These are phyloP conservation scores for Phymanthus crucifer DNA, from an alignment of 92 coral and sea anemone species.

Conservation along the genomic window DNA sequence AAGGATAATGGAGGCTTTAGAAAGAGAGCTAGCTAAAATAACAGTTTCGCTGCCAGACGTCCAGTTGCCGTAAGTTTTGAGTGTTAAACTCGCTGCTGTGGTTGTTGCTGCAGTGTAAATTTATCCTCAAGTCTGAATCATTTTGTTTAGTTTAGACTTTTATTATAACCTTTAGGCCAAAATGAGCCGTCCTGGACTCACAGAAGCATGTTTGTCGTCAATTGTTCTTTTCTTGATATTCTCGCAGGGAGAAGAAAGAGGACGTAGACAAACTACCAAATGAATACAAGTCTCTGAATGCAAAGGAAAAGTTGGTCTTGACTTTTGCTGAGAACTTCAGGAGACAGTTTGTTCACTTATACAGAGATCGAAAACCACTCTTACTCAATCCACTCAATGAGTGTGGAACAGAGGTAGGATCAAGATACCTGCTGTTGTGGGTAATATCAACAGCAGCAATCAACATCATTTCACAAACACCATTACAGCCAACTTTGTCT, in stretches of 20 bases:
- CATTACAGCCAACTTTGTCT: neutral
- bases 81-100: neutral
- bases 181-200: neutral
- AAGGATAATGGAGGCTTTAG: conserved; percentile 66
- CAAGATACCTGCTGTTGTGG: neutral
- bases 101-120: neutral
- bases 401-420: conserved; percentile 83
- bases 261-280: conserved; percentile 58
- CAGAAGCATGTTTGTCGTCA: neutral
- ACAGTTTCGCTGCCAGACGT: conserved; percentile 80
- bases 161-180: neutral
- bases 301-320: conserved; percentile 85
- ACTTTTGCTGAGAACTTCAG: conserved; percentile 97
- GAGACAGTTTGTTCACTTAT: conserved; percentile 97
- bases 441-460: neutral
- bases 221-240: neutral
- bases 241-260: conserved; percentile 39
- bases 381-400: conserved; percentile 85
- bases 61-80: conserved; percentile 62
- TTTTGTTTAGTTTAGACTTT: conserved; percentile 10
- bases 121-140: no score
- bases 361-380: conserved; percentile 92
- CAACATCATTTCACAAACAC: no score
- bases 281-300: conserved; percentile 71
- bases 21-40: conserved; percentile 84